Evolutionary conservation across 2,113 vertebrate species (phyloP).

Genomic region (Callospermophilus lateralis): DNA sequence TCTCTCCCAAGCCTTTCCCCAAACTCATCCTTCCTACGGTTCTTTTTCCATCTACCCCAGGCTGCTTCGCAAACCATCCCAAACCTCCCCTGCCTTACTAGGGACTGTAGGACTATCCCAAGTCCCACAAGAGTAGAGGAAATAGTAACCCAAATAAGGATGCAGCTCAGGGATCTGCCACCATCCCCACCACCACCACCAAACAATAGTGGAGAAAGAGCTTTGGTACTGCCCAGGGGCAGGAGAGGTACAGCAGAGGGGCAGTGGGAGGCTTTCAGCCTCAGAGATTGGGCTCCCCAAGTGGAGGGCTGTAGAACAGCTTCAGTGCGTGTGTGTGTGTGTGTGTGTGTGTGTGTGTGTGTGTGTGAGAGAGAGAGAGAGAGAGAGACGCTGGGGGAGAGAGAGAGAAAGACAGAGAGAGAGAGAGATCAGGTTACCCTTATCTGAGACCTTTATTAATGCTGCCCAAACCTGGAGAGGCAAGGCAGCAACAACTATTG

Average conservation of each 20-base stretch:
- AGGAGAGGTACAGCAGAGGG: not conserved
- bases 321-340: not conserved
- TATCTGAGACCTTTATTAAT: conserved; percentile 50
- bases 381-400: too few species aligned
- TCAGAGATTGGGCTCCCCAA: not conserved
- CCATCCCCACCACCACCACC: not conserved
- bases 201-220: not conserved
- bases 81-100: not conserved
- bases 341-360: too few species aligned
- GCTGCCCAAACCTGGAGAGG: not conserved
- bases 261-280: not conserved
- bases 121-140: not conserved
- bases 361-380: too few species aligned
- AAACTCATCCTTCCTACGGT: not conserved
- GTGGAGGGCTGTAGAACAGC: not conserved
- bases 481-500: not conserved
- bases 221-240: not conserved
- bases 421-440: not conserved
- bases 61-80: not conserved
- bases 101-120: not conserved
- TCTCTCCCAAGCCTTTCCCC: not conserved
- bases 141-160: not conserved
- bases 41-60: not conserved
- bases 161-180: not conserved
- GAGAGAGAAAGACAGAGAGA: too few species aligned